Percentiles rank a stretch among this genome's conserved stretches.
phyloP scores from a whole-genome alignment of 2,113 vertebrate genomes.

The Clarias magur region DNA sequence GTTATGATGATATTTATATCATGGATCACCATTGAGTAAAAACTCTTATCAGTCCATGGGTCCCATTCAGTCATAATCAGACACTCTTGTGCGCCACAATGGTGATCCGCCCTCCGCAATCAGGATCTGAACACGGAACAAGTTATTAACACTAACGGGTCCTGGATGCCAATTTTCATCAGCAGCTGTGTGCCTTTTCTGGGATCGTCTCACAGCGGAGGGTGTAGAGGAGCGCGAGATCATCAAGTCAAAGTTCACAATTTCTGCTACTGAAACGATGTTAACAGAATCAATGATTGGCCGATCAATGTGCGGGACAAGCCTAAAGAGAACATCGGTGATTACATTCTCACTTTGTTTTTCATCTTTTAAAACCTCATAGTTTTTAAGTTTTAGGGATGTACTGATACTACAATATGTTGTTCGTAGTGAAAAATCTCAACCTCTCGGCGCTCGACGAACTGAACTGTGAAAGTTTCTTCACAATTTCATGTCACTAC shows the following conservation, averaged over 20 bases:
- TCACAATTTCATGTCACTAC: background rate
- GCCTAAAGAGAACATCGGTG: background rate
- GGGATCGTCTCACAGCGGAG: background rate
- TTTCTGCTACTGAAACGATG: background rate
- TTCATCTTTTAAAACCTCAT: background rate
- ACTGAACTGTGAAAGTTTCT: background rate
- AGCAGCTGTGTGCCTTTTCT: background rate
- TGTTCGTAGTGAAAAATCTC: background rate
- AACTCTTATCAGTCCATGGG: conserved; percentile 1
- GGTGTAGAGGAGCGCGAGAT: background rate
- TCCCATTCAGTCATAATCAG: conserved; percentile 16
- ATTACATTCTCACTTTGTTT: background rate
- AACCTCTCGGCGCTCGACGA: background rate
- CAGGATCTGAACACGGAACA: conserved; percentile 17
- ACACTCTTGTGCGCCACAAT: conserved; percentile 17
- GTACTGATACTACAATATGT: background rate
- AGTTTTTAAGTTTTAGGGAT: background rate
- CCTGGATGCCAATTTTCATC: conserved; percentile 30
- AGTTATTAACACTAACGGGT: conserved; percentile 34
- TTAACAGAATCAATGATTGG: background rate
- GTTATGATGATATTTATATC: background rate
- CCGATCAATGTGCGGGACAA: background rate
- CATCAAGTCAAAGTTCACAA: background rate
- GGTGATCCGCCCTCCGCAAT: conserved; percentile 34
- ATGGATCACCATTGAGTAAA: background rate